Evolutionary conservation across 2,888 invertebrate species (phyloP), one percentile per base, ranked within the genome.

Genomic region (Trisateles emortualis): DNA sequence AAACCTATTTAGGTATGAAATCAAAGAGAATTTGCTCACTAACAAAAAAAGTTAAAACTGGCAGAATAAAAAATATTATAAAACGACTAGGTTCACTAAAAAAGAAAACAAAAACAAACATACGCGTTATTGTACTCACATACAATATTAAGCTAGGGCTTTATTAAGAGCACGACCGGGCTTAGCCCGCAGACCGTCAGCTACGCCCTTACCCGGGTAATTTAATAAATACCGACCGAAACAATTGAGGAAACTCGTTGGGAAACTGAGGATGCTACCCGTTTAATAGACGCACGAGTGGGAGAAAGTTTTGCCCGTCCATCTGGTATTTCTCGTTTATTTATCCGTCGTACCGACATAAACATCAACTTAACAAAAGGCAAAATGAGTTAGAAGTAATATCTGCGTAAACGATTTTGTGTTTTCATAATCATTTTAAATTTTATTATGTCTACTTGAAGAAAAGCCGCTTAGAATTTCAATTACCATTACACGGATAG

Each of bases 211-310:
- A 60, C 80, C 79, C 75, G 80, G 80, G 86, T 87, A 88, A 87
- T 91, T 89, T 90, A 88, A 90, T 90, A 90, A 90, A 88, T 88
- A 86, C 86, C 83, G 66, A 51, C 79, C 76, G 75, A 78, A 83
- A 80, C 85, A 81, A 81, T 88, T 84, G 84, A 81, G 87, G 83
- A 84, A 86, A 85, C 80, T 80, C 67, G 63, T 63, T 68, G 78
- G 77, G 72, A 74, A 78, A 78, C 74, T 70, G 70, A 65, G 77
- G 78, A 81, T 80, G 81, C 79, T 82, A 75, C 78, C 59, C 55
- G 63, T 61, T 70, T 70, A 59, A 64, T 64, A 57, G 53, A 49
- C 19, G 39, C 42, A 48, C 54, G 44, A 45, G 11, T 56, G 48
- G 24, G 38, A 60, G 58, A 60, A 65, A 66, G 39, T 60, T 70